A percentile compares a stretch with the other conserved stretches of the same genome.
Evolutionary conservation across 2,113 vertebrate species (phyloP).

Genomic region (Cyphotilapia sp.): DNA sequence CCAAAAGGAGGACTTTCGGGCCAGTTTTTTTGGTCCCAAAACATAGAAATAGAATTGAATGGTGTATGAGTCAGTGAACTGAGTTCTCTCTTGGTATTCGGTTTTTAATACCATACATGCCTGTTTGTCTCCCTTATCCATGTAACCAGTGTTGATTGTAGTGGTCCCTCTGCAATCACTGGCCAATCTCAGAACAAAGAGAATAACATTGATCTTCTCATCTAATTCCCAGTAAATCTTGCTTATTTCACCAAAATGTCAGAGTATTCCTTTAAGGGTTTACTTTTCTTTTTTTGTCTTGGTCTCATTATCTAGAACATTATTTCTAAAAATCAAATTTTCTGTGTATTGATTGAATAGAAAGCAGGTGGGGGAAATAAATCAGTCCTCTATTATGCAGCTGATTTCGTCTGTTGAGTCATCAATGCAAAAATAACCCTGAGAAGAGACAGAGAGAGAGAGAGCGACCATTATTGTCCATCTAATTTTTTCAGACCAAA

Average conservation of each 20-base stretch:
- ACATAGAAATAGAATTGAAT: neutral
- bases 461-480: neutral
- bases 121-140: neutral
- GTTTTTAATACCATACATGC: neutral
- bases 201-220: neutral
- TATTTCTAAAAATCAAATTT: neutral
- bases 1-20: neutral
- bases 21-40: neutral
- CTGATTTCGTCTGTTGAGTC: neutral
- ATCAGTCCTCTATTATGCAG: conserved; percentile 9
- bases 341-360: neutral
- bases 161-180: neutral
- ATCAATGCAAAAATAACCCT: neutral
- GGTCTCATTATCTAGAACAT: neutral
- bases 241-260: neutral
- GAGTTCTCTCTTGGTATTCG: neutral
- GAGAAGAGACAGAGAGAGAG: neutral
- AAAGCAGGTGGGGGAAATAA: neutral
- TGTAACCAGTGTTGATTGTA: neutral
- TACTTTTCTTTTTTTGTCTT: neutral
- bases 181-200: neutral
- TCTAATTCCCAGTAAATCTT: neutral
- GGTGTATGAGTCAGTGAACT: neutral
- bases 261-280: neutral
- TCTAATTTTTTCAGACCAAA: neutral